Evolutionary conservation across 2,888 invertebrate species (phyloP).

Genomic region (Lacanobia wlatinum): DNA sequence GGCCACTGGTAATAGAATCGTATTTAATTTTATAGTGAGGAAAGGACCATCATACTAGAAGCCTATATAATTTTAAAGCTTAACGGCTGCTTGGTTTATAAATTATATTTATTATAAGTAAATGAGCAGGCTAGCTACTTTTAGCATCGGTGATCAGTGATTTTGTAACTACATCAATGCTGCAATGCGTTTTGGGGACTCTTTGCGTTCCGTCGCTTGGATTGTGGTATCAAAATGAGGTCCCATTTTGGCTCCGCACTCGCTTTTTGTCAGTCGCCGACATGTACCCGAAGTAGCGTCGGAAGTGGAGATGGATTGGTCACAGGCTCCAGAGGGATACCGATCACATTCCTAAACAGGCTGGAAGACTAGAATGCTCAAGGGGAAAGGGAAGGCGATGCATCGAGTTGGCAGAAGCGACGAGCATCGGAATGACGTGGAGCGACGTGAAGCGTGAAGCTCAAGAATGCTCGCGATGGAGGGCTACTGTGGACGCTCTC

Average conservation of each 20-base stretch:
- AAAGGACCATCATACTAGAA: not conserved
- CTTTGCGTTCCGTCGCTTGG: not conserved
- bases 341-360: no score
- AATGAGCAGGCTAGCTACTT: not conserved
- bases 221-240: not conserved
- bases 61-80: slow-evolving; percentile 8
- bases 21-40: slow-evolving; percentile 18
- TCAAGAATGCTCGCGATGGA: no score
- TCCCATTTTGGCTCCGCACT: not conserved
- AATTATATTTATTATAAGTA: slow-evolving; percentile 1
- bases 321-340: no score
- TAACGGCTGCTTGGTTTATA: not conserved
- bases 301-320: no score
- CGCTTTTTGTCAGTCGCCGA: no score
- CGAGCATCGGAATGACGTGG: not conserved
- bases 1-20: slow-evolving; percentile 11
- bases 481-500: no score
- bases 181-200: not conserved
- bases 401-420: not conserved
- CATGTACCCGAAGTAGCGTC: no score
- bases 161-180: slow-evolving; percentile 18
- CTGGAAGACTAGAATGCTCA: no score
- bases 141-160: not conserved
- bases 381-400: not conserved
- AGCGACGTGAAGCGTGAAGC: not conserved